Evolutionary conservation across 2,888 invertebrate species (phyloP), one percentile per base, ranked within the genome.

Genomic region (Lysandra coridon): DNA sequence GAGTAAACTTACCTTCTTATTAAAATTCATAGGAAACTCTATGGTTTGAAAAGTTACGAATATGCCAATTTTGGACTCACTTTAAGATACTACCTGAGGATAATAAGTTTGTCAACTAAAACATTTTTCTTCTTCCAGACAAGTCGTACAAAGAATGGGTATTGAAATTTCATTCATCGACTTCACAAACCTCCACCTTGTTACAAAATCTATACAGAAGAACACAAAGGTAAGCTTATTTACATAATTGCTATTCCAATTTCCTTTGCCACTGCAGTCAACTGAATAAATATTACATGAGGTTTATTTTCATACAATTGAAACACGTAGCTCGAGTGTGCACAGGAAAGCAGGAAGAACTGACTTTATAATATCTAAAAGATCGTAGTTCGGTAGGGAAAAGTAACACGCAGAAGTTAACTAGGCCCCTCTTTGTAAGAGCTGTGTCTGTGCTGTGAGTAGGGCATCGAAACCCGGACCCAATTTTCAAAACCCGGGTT

Each of bases 161-260:
- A 95, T 99, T 37, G 95, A 96, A 84, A 95, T 96, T 14, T 95
- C 96, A 7, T 97, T 98, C 88, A 96, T 97, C 30, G 98, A 99
- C 90, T 96, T 97, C 80, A 97, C 97, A 0, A 92, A 97, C 83
- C 84, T 96, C 7, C 93, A 95, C 30, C 95, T 96, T 80, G 88
- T 99, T 30, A 94, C 96, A 83, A 94, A 95, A 73, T 96, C 97
- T 2, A 95, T 99, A 81, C 96, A 96, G 89, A 95, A 96, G 14
- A 98, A 98, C 86, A 99, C 99, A 4, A 99, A 98, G 96, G 98
- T 98, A 81, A 83, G 87, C 62, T 87, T 57, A 73, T 69, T 80
- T 76, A 81, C 81, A 69, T 80, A 79, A 62, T 78, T 44, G 17
- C 79, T 78, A 79, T 75, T 74, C 64, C 69, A 77, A 78, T 78